These are phyloP conservation scores for Poeciliopsis retropinna DNA, from an alignment of 2,113 vertebrate genomes.

Conservation along the genomic window DNA sequence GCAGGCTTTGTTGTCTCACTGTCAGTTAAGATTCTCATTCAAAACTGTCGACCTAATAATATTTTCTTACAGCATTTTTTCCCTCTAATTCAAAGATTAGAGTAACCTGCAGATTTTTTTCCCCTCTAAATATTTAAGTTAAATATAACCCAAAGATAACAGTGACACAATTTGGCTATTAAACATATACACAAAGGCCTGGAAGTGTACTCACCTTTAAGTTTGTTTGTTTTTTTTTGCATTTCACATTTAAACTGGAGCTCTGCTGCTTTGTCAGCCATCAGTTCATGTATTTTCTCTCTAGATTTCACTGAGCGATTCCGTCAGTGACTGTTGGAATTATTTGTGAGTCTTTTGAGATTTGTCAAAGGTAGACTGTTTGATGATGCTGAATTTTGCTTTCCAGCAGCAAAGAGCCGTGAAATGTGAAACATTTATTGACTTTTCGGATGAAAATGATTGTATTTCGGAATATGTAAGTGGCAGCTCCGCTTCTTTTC, in stretches of 20 bases:
- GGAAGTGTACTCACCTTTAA: neutral
- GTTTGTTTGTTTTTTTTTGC: neutral
- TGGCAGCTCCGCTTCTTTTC: conserved; percentile 32
- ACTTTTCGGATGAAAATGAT: neutral
- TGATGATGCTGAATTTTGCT: neutral
- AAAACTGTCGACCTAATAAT: no score
- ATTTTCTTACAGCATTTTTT: no score
- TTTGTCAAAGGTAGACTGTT: neutral
- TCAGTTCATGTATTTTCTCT: neutral
- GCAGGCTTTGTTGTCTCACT: neutral
- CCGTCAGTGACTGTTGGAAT: neutral
- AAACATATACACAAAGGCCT: no score
- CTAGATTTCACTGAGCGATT: neutral
- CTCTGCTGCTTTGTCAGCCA: neutral
- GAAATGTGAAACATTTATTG: neutral
- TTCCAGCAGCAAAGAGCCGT: neutral
- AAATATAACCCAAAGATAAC: neutral
- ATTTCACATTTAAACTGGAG: neutral
- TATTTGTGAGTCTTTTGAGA: neutral
- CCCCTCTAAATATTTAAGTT: no score
- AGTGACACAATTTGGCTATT: neutral
- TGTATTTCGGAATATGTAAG: neutral
- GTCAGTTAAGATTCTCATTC: neutral
- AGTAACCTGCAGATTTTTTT: no score
- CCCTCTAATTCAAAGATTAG: no score